phyloP scores from a whole-genome alignment of 2,113 vertebrate species.

The Engraulis encrasicolus region DNA sequence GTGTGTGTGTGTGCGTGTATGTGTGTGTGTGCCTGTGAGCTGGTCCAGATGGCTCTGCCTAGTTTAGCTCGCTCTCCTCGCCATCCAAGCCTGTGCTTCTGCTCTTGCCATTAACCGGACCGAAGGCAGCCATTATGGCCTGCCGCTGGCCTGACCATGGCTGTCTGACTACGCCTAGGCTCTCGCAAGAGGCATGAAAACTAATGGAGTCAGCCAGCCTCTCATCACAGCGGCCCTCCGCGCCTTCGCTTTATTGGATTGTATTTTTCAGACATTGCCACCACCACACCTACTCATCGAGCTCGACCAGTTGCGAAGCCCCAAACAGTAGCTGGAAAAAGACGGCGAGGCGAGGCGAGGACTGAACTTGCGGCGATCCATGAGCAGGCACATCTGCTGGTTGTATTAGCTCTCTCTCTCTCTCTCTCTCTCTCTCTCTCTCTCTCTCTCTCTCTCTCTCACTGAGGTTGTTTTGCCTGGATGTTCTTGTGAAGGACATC shows the following conservation, averaged over 20 bases:
- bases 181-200: not conserved
- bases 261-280: constrained; percentile 7
- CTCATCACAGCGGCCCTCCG: not conserved
- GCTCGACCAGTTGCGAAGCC: not conserved
- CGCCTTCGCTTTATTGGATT: constrained; percentile 12
- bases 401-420: constrained; percentile 16
- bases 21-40: not conserved
- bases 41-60: constrained; percentile 32
- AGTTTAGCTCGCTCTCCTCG: constrained; percentile 19
- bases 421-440: no score
- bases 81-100: constrained; percentile 1
- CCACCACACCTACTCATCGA: not conserved
- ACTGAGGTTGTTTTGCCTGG: not conserved
- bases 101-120: constrained; percentile 22
- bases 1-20: not conserved
- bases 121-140: constrained; percentile 16
- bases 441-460: no score
- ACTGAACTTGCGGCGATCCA: not conserved
- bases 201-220: constrained; percentile 6
- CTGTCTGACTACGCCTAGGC: constrained; percentile 11
- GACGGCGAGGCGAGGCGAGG: no score
- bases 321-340: not conserved
- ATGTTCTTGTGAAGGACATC: not conserved
- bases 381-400: not conserved
- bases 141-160: not conserved